Conservation (phyloP, 2,888 invertebrate species). For the Allolobophora icterica region DNA sequence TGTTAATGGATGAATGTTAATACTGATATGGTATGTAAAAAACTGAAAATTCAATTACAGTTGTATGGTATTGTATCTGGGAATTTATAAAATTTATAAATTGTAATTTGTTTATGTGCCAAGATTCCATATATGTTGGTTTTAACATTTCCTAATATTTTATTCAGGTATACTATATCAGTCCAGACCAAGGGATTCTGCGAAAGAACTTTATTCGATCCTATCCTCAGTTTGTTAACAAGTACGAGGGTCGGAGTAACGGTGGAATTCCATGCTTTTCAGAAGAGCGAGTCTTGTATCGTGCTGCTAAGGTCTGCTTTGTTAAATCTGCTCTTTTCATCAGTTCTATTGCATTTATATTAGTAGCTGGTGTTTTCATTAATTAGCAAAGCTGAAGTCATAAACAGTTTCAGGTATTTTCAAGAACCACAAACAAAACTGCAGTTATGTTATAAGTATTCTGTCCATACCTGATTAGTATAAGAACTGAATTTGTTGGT, state of each 20-base stretch:
- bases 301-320: constrained; percentile 59
- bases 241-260: constrained; percentile 62
- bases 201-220: constrained; percentile 25
- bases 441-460: neutral
- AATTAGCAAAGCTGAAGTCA: neutral
- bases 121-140: neutral
- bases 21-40: neutral
- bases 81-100: no score
- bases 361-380: neutral
- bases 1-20: neutral
- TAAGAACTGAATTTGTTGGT: neutral
- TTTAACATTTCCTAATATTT: neutral
- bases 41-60: no score
- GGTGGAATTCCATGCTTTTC: constrained; percentile 65
- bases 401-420: no score
- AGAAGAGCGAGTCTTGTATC: constrained; percentile 60
- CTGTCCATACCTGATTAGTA: no score
- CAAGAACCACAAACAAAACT: neutral
- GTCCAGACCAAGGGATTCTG: constrained; percentile 5
- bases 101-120: no score
- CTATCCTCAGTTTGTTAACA: constrained; percentile 58
- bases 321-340: neutral
- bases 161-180: neutral
- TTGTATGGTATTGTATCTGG: no score
- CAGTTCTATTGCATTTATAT: neutral